Conservation (phyloP, 2,888 invertebrate genomes). For the Chrysomela aeneicollis region DNA sequence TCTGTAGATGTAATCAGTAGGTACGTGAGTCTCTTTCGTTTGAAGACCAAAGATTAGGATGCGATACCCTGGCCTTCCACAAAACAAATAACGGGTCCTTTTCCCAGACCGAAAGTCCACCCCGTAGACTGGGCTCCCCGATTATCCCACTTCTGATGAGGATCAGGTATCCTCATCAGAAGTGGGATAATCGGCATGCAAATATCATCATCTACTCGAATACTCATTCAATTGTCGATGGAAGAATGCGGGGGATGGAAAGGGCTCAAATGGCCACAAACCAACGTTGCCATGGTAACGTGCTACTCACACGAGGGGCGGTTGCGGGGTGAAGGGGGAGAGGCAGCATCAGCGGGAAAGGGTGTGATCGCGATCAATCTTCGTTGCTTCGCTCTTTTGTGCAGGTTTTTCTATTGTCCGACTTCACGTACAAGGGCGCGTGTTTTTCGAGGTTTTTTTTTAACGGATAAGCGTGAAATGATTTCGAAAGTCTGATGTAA, state of each 20-base stretch:
- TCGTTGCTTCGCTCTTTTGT: conserved; percentile 52
- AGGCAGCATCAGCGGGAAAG: conserved; percentile 52
- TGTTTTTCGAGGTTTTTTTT: too few relatives aligned
- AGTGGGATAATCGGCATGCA: conserved; percentile 59
- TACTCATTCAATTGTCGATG: conserved; percentile 61
- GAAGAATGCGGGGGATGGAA: conserved; percentile 59
- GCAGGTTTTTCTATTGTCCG: conserved; percentile 54
- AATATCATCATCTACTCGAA: conserved; percentile 61
- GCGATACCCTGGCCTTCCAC: too few relatives aligned
- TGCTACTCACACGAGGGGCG: conserved; percentile 38
- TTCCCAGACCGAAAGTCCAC: too few relatives aligned
- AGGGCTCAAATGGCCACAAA: conserved; percentile 60
- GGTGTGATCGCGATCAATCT: conserved; percentile 59
- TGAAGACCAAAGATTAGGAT: too few relatives aligned
- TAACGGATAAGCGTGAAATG: too few relatives aligned
- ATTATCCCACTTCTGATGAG: too few relatives aligned
- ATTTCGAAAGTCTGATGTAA: too few relatives aligned
- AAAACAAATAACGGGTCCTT: too few relatives aligned
- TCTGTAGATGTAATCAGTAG: too few relatives aligned
- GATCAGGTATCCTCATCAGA: conserved; percentile 39
- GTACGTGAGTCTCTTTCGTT: too few relatives aligned
- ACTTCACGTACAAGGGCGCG: conserved; percentile 15
- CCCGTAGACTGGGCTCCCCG: too few relatives aligned
- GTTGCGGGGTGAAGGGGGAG: background rate
- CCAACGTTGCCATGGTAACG: conserved; percentile 57